Evolutionary conservation across 2,888 invertebrate species (phyloP), one percentile per base, ranked within the genome.

Genomic region (Hirtodrosophila confusa): DNA sequence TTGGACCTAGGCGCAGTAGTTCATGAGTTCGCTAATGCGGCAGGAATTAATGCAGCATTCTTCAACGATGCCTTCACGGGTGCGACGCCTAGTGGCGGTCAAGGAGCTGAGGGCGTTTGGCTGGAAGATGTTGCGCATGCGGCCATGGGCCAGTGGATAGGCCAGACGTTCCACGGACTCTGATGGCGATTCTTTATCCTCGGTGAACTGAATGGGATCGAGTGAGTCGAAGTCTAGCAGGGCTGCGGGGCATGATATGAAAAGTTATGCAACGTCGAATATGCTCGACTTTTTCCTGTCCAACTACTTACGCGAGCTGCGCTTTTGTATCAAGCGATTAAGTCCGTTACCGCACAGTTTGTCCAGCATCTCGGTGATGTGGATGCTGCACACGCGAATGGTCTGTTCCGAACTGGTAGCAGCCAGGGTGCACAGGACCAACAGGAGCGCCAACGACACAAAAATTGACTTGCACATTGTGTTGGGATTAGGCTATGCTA

Each of bases 181-280:
- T 1, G 41, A 24, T 0, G 70, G 31, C 2, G 56, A 12, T 37
- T 82, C 82, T 44, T 67, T 83, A n/a, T 80, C 74, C 35, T 83
- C 69, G 24, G 69, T 74, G 33, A 47, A 83, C 44, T 83, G 80
- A 29, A 83, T 45, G 50, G 86, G 86, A 66, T 83, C 84, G n/a
- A 83, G 68, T 6, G 74, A 61, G 31, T 73, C 72, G 41, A 71
- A 12, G 6, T 72, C 72, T 47, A 51, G 10, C 0, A 17, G 35
- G 6, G 62, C 74, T 76, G 44, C 33, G 8, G 12, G 6, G 7
- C 37, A 41, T 10, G 12, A 37, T 0, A 23, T 10, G 23, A 37
- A 0, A 12, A 39, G 31, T n/a, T 31, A 7, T 36, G 53, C 6
- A 9, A 3, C 3, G n/a, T 31, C 12, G 8, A 0, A 47, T 9